Conservation (phyloP, 2,113 vertebrate genomes). For the Cephalopterus ornatus region DNA sequence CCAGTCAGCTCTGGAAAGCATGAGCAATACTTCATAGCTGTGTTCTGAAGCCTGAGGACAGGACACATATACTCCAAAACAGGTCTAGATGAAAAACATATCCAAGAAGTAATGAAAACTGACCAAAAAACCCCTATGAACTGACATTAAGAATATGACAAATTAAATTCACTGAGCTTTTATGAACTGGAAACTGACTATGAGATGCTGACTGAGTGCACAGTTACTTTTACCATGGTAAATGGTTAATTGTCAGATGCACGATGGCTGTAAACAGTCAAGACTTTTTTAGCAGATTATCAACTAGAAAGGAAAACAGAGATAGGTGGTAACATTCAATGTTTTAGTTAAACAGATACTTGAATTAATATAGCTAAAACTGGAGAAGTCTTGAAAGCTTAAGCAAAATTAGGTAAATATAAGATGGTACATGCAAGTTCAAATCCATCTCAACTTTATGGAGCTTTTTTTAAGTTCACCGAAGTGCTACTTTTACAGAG, state of each 20-base stretch:
- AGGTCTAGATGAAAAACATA: not conserved
- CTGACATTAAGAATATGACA: not conserved
- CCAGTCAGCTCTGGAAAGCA: not conserved
- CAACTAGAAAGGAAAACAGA: not conserved
- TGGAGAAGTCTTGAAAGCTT: not conserved
- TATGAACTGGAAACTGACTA: not conserved
- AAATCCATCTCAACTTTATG: not conserved
- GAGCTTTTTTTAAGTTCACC: not conserved
- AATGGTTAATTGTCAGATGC: not conserved
- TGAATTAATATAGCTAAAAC: not conserved
- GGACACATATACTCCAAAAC: not conserved
- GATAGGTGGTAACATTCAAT: not conserved
- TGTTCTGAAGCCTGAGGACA: not conserved
- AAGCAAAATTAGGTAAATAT: not conserved
- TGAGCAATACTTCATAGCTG: not conserved
- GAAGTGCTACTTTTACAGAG: not conserved
- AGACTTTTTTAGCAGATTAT: not conserved
- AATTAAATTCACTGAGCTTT: not conserved
- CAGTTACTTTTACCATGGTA: not conserved
- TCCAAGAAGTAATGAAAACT: not conserved
- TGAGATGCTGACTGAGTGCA: not conserved
- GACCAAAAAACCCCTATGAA: not conserved
- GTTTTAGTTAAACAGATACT: not conserved
- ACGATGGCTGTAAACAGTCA: not conserved
- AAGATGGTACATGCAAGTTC: not conserved